These are phyloP conservation scores for Galeopterus variegatus DNA, from an alignment of 2,113 vertebrate genomes.

Conservation along the genomic window DNA sequence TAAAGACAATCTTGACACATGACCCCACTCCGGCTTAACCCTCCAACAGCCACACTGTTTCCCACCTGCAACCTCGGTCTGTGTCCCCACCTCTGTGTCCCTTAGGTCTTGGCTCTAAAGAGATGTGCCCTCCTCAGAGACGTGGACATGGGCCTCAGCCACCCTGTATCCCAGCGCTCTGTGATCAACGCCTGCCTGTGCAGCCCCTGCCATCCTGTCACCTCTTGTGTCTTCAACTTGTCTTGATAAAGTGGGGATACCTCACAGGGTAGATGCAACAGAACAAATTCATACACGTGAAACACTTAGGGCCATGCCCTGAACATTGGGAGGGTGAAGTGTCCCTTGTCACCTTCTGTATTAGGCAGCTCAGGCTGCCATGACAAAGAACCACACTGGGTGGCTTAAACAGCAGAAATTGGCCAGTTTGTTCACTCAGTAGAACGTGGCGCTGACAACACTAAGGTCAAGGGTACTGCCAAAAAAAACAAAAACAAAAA, in stretches of 20 bases:
- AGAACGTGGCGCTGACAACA: too few relatives aligned
- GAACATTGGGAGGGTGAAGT: rapidly evolving
- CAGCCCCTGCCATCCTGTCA: rapidly evolving
- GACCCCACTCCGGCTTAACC: background rate
- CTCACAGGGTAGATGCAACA: background rate
- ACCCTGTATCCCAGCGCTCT: background rate
- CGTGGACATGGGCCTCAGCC: rapidly evolving
- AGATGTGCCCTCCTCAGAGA: background rate
- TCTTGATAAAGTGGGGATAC: background rate
- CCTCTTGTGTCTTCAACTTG: background rate
- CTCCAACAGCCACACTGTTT: rapidly evolving
- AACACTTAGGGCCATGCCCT: background rate
- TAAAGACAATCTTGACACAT: background rate
- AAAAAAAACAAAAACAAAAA: too few relatives aligned
- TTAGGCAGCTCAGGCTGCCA: background rate
- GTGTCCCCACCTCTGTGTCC: rapidly evolving
- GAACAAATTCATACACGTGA: rapidly evolving
- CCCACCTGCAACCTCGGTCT: background rate
- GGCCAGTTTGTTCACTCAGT: too few relatives aligned
- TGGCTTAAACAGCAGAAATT: background rate
- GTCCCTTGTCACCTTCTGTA: background rate
- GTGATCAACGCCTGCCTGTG: rapidly evolving
- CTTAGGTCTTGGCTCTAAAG: background rate
- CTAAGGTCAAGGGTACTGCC: too few relatives aligned
- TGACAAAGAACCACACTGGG: background rate